Conservation (phyloP, 2,113 vertebrate genomes). For the Noturus placidus region DNA sequence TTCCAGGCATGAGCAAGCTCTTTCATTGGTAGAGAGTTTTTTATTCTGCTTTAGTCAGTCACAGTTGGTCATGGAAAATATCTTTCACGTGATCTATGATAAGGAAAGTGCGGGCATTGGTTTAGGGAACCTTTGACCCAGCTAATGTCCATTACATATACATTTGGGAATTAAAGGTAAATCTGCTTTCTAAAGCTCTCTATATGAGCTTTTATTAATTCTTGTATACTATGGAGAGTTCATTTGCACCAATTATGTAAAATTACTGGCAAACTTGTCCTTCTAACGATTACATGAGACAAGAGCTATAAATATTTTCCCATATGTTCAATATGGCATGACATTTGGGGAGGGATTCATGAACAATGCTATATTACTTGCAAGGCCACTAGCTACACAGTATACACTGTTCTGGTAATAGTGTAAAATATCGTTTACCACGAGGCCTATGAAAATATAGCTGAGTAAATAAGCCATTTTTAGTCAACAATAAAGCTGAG, state of each 20-base stretch:
- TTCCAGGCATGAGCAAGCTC: slow-evolving; percentile 66
- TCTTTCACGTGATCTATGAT: not conserved
- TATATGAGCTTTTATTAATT: not conserved
- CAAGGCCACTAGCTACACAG: slow-evolving; percentile 1
- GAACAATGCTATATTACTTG: slow-evolving; percentile 13
- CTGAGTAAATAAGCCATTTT: slow-evolving; percentile 30
- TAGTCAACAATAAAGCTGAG: slow-evolving; percentile 2
- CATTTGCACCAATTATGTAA: not conserved
- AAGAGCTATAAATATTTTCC: slow-evolving; percentile 38
- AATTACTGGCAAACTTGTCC: slow-evolving; percentile 51
- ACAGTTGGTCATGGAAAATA: not conserved
- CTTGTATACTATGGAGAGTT: not conserved
- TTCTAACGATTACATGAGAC: slow-evolving; percentile 19
- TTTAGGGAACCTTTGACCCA: not conserved
- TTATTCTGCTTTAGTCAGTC: not conserved
- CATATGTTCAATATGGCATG: slow-evolving; percentile 6
- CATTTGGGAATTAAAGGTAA: not conserved
- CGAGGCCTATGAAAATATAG: slow-evolving; percentile 9
- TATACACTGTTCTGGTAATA: slow-evolving; percentile 8
- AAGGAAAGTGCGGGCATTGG: not conserved
- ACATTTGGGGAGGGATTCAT: slow-evolving; percentile 29
- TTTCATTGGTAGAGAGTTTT: slow-evolving; percentile 53
- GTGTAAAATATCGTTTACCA: slow-evolving; percentile 15
- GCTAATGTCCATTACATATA: not conserved
- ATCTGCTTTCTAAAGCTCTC: not conserved